phyloP scores from a whole-genome alignment of 2,888 invertebrate genomes.

The Agonum fuliginosum region DNA sequence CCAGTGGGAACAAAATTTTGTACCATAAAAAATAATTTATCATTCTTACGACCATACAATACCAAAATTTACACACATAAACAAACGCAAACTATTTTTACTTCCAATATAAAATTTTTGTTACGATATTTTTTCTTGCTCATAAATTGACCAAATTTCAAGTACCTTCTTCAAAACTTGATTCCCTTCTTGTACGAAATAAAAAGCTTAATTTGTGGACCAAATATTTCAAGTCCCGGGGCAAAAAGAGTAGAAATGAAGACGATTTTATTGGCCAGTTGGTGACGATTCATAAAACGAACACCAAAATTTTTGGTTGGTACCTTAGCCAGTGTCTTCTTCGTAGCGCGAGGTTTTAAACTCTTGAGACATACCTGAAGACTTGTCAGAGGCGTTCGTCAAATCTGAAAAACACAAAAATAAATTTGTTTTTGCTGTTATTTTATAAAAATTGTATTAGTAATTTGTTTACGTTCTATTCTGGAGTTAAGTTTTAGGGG shows the following conservation, averaged over 20 bases:
- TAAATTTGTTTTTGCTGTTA: too few relatives aligned
- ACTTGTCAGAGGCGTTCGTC: constrained; percentile 19
- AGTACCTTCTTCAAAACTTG: constrained; percentile 41
- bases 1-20: constrained; percentile 52
- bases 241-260: neutral
- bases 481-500: too few relatives aligned
- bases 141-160: too few relatives aligned
- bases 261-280: constrained; percentile 41
- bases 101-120: too few relatives aligned
- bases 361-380: constrained; percentile 4
- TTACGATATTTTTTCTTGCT: neutral
- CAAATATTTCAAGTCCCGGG: constrained; percentile 15
- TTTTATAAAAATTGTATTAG: too few relatives aligned
- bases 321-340: constrained; percentile 20
- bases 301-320: constrained; percentile 45
- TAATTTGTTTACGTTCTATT: too few relatives aligned
- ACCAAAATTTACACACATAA: too few relatives aligned
- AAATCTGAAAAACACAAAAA: too few relatives aligned
- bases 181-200: constrained; percentile 43
- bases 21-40: neutral
- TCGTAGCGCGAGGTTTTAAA: constrained; percentile 26
- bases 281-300: constrained; percentile 51
- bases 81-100: too few relatives aligned
- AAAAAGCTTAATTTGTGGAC: constrained; percentile 49
- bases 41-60: neutral